These are phyloP conservation scores for Dendroctonus ponderosae DNA, from an alignment of 1,140 invertebrate genomes.

Conservation along the genomic window DNA sequence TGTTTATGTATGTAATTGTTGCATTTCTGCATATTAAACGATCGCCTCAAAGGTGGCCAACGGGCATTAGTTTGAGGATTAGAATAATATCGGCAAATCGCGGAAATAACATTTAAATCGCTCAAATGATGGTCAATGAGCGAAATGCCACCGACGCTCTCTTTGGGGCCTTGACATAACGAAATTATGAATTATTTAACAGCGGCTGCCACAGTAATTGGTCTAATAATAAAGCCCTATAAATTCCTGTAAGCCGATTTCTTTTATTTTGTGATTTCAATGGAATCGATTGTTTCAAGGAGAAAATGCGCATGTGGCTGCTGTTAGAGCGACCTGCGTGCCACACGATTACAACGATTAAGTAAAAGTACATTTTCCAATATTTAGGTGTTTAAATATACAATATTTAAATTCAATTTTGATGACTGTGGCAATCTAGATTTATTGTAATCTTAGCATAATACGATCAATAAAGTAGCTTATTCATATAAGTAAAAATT, in stretches of 20 bases:
- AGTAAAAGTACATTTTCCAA: slow-evolving; percentile 20
- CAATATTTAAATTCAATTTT: slow-evolving; percentile 27
- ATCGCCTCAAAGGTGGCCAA: neutral
- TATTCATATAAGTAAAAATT: no score
- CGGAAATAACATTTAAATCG: no score
- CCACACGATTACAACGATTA: neutral
- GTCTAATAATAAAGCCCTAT: slow-evolving; percentile 17
- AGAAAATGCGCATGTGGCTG: slow-evolving; percentile 6
- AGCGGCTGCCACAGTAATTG: slow-evolving; percentile 9
- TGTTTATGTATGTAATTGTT: neutral
- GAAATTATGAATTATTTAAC: slow-evolving; percentile 24
- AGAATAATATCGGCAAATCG: no score
- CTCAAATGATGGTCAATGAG: neutral
- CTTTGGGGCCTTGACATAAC: slow-evolving; percentile 16
- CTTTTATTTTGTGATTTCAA: slow-evolving; percentile 9
- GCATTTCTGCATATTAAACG: slow-evolving; percentile 1
- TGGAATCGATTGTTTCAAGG: slow-evolving; percentile 19
- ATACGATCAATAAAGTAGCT: no score
- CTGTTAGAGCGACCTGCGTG: no score
- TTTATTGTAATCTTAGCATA: neutral
- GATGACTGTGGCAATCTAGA: neutral
- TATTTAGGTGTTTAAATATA: slow-evolving; percentile 27
- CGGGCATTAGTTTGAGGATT: no score
- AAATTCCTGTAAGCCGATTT: slow-evolving; percentile 12
- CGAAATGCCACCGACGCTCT: slow-evolving; percentile 9